Evolutionary conservation across 2,113 vertebrate genomes (phyloP).

Genomic region (Charina bottae): DNA sequence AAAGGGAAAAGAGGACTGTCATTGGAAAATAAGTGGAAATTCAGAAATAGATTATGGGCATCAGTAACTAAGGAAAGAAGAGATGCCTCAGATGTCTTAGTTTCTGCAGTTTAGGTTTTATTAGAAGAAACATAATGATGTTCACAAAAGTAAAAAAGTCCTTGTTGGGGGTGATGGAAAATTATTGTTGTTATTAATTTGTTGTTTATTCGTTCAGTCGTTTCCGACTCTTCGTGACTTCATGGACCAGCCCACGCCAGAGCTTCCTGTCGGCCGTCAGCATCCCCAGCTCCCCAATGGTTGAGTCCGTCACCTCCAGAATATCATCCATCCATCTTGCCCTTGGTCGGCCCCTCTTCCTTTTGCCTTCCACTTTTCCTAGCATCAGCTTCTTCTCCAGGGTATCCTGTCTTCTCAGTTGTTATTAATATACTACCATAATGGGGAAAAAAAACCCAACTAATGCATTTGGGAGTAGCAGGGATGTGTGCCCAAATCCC

Average conservation of each 20-base stretch:
- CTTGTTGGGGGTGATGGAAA: background rate
- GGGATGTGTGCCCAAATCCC: background rate
- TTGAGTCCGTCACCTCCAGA: too few relatives aligned
- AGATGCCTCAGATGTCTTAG: background rate
- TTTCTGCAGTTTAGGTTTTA: background rate
- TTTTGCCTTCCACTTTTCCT: too few relatives aligned
- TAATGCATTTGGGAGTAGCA: background rate
- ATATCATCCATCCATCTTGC: too few relatives aligned
- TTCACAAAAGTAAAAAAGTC: background rate
- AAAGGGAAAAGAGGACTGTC: background rate
- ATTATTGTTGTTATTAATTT: background rate
- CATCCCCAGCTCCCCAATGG: too few relatives aligned
- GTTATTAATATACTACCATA: background rate
- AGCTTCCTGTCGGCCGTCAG: too few relatives aligned
- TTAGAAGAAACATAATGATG: background rate
- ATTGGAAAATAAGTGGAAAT: background rate
- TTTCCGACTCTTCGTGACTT: too few relatives aligned
- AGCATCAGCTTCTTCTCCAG: too few relatives aligned
- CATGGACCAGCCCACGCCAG: too few relatives aligned
- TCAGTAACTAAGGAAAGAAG: background rate
- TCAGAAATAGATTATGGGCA: background rate
- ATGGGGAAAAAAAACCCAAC: background rate
- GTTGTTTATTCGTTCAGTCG: too few relatives aligned
- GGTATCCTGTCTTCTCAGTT: too few relatives aligned
- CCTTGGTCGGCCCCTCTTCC: too few relatives aligned